phyloP scores from a whole-genome alignment of 2,888 invertebrate species.

The Leptothorax acervorum region DNA sequence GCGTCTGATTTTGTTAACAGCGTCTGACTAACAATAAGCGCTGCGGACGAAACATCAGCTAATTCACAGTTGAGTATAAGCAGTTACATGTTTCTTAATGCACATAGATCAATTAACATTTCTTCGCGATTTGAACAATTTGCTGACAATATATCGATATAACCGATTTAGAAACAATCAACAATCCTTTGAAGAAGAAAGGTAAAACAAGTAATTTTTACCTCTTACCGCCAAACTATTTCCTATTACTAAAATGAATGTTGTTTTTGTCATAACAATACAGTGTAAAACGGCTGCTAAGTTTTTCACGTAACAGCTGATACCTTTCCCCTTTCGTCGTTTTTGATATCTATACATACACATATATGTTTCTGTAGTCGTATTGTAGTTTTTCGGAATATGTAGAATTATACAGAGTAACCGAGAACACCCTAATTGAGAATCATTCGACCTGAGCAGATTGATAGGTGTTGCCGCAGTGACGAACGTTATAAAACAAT shows the following conservation, averaged over 20 bases:
- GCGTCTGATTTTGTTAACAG: not conserved
- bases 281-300: not conserved
- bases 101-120: not conserved
- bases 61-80: not conserved
- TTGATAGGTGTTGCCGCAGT: not conserved
- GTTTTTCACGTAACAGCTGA: not conserved
- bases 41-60: not conserved
- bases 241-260: not conserved
- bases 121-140: not conserved
- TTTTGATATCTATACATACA: not conserved
- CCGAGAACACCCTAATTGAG: not conserved
- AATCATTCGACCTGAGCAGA: not conserved
- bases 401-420: not conserved
- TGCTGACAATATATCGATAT: not conserved
- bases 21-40: not conserved
- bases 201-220: not conserved
- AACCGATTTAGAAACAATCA: not conserved
- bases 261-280: slow-evolving; percentile 12
- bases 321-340: not conserved
- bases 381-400: not conserved
- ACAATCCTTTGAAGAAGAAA: not conserved
- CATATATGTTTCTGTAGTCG: too few species aligned
- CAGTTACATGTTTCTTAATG: not conserved
- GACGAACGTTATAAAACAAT: not conserved
- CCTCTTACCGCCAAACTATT: not conserved